Base-by-base conservation (phyloP, 2,113 vertebrate genomes). In the Oenanthe oenanthe region DNA sequence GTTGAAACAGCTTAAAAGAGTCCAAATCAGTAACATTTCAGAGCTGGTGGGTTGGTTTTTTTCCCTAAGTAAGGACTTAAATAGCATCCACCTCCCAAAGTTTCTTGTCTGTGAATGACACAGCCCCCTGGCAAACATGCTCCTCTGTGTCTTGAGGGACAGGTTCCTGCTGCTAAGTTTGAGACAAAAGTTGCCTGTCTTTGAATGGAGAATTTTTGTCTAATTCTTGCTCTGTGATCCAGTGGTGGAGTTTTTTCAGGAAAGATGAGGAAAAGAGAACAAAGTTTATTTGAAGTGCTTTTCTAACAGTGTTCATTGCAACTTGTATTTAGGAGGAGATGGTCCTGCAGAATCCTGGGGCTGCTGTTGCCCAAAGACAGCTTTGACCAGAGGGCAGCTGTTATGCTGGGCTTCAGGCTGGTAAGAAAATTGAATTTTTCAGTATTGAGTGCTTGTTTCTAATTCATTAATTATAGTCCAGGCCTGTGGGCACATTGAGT, bases 171-270 rank as follows among this genome's bases (percentile, higher is more conserved):
- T 56, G 50, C 71, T 36, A 0, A 67, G 53, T 19, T 18, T 31
- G 95, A 94, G 65, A 65, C 67, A 85, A 51, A 91, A 92, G 48
- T 53, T 32, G 7, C 72, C 60, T 93, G 32, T 57, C 85, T 86
- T 77, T 95, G 13, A 45, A 42, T 4, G 11, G n/a, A 75, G 60
- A 73, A 42, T 63, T 95, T 24, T 10, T 50, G 36, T 88, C 74
- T 53, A 93, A 12, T 70, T 38, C 58, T 79, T 48, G 36, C 42
- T 34, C 62, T 88, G 85, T 95, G 86, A 54, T 61, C 84, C 42
- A 34, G 77, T 56, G 60, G 42, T 79, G 71, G 11, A 8, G 0
- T 2, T 63, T 67, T 61, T 32, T 58, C 21, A n/a, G 31, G 28
- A 47, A 17, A 25, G 4, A 5, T 32, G n/a, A 79, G 26, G 36